Evolutionary conservation across 2,797 vertebrate species (phyloP).

Genomic region (Siniperca obscura): DNA sequence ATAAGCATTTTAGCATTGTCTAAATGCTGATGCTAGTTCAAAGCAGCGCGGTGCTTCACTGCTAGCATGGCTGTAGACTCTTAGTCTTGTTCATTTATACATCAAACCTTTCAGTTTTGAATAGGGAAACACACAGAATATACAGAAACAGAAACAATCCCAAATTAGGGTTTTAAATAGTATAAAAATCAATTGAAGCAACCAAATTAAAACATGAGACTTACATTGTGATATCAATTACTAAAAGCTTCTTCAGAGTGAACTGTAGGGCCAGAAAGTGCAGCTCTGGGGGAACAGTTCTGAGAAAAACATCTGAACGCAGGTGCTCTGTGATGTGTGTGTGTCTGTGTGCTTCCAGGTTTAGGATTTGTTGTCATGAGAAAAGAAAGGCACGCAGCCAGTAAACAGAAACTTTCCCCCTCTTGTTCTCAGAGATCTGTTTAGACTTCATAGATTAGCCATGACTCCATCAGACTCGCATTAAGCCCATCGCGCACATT

Average conservation of each 20-base stretch:
- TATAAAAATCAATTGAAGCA: slow-evolving; percentile 7
- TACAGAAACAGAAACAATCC: neutral
- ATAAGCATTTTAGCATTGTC: too few relatives aligned
- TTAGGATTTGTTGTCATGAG: slow-evolving; percentile 74
- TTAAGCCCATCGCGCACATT: slow-evolving; percentile 39
- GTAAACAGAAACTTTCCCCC: slow-evolving; percentile 64
- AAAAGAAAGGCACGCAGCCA: slow-evolving; percentile 65
- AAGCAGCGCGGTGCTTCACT: neutral
- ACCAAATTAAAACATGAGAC: slow-evolving; percentile 21
- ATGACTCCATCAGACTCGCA: slow-evolving; percentile 65
- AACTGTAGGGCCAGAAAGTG: slow-evolving; percentile 30
- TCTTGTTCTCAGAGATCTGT: slow-evolving; percentile 67
- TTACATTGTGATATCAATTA: slow-evolving; percentile 15
- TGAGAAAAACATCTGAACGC: slow-evolving; percentile 69
- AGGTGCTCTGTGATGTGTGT: slow-evolving; percentile 66
- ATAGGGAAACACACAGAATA: neutral
- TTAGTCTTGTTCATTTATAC: neutral
- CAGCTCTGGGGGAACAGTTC: slow-evolving; percentile 53
- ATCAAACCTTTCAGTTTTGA: neutral
- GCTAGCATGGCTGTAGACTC: neutral
- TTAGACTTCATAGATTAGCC: slow-evolving; percentile 70
- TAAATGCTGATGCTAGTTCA: too few relatives aligned
- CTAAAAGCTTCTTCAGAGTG: slow-evolving; percentile 27
- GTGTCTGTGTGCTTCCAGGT: slow-evolving; percentile 60
- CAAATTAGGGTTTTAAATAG: neutral